Base-by-base conservation (phyloP, 2,113 vertebrate genomes). In the Heterotis niloticus region DNA sequence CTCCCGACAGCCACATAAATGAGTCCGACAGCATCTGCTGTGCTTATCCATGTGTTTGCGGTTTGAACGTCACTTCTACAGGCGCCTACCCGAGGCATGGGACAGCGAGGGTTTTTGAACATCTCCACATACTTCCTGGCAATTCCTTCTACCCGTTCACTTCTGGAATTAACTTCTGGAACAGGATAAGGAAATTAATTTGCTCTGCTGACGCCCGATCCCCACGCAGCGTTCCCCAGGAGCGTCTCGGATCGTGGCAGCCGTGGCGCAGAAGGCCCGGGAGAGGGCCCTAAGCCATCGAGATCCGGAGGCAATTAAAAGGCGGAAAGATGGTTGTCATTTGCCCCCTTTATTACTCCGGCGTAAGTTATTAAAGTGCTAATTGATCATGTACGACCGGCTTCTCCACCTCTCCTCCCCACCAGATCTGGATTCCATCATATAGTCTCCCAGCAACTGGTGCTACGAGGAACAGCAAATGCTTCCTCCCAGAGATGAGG, bases 301-400 rank as follows among this genome's bases (percentile, higher is more conserved):
- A 4, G 62, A 44, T 80, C 54, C 54, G 68, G 10, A 64, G 75
- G 69, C 67, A 65, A 73, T 78, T 78, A 71, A 71, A 68, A 68
- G 75, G 64, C 5, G 2, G 28, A 60, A 23, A 71, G 73, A 79
- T 64, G 81, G 54, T 80, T 51, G 66, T 78, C 68, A 76, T 17
- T 18, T 67, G 78, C 72, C 66, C 67, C 62, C 78, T 75, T 83
- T 81, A 77, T 62, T 16, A 69, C 23, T 14, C 70, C 29, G 59
- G 74, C 66, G 71, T 51, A 64, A 20, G 79, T 77, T 71, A 86
- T 83, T 77, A 79, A 76, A 76, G 0, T 34, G 5, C 64, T 80
- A 83, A 82, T 70, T 77, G 81, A 80, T 68, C 76, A 56, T 73
- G 59, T 20, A 14, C 79, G 78, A 34, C 70, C 72, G 34, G 13